Percentiles rank a stretch among this genome's conserved stretches.
phyloP scores from a whole-genome alignment of 2,113 vertebrate species.

The Neodontobutis hainanensis region DNA sequence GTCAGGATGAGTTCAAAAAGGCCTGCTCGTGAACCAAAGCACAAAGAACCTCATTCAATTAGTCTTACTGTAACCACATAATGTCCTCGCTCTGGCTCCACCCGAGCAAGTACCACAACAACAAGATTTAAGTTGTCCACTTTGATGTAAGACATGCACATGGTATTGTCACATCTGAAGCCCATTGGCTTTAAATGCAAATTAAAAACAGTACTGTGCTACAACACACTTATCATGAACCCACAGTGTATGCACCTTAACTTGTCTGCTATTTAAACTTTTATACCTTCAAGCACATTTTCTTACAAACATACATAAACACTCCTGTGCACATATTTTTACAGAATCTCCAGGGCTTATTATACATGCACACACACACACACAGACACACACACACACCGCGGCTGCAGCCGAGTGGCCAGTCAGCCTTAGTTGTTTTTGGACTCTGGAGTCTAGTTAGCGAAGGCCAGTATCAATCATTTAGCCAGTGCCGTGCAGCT shows the following conservation, averaged over 20 bases:
- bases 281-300: slow-evolving; percentile 51
- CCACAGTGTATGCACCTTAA: slow-evolving; percentile 10
- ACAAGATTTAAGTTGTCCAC: neutral
- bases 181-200: too few relatives aligned
- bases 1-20: slow-evolving; percentile 34
- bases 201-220: neutral
- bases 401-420: slow-evolving; percentile 30
- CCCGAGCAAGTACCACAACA: neutral
- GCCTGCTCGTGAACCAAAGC: slow-evolving; percentile 42
- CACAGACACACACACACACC: slow-evolving; percentile 16
- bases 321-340: slow-evolving; percentile 46
- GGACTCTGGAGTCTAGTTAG: slow-evolving; percentile 70
- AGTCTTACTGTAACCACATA: slow-evolving; percentile 55
- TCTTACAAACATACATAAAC: slow-evolving; percentile 44
- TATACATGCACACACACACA: slow-evolving; percentile 23
- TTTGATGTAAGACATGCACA: neutral
- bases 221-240: slow-evolving; percentile 12
- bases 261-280: slow-evolving; percentile 48
- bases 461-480: slow-evolving; percentile 68
- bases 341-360: slow-evolving; percentile 57
- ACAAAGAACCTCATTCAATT: slow-evolving; percentile 51
- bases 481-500: slow-evolving; percentile 43
- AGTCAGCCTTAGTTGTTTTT: slow-evolving; percentile 54
- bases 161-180: too few relatives aligned
- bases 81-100: slow-evolving; percentile 30